Evolutionary conservation across 2,113 vertebrate species (phyloP).

Genomic region (Tiliqua scincoides): DNA sequence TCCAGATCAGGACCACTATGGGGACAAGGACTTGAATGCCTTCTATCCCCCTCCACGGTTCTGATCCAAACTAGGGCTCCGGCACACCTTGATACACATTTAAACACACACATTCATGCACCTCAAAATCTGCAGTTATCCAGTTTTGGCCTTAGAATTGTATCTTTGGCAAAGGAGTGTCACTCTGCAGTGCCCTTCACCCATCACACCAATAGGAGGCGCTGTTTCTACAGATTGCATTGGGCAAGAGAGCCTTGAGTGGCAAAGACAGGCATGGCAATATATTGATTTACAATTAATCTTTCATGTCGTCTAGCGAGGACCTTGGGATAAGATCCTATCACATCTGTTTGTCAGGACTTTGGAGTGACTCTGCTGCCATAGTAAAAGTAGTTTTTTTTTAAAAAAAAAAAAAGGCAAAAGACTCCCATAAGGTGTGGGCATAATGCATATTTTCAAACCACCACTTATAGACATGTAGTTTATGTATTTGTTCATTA

Average conservation of each 20-base stretch:
- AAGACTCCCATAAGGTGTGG: background rate
- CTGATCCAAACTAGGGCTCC: too few relatives aligned
- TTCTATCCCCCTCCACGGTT: too few relatives aligned
- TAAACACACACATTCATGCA: too few relatives aligned
- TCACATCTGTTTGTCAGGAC: constrained; percentile 12
- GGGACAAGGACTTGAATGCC: too few relatives aligned
- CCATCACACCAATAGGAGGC: constrained; percentile 1
- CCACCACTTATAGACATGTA: too few relatives aligned
- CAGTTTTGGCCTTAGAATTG: too few relatives aligned
- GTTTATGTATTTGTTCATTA: background rate
- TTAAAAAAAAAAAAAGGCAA: background rate
- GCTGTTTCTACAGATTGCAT: background rate
- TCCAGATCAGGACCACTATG: too few relatives aligned
- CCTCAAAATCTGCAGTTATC: too few relatives aligned
- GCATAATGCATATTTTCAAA: background rate
- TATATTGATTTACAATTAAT: constrained; percentile 51
- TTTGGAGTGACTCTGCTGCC: background rate
- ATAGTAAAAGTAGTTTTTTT: background rate
- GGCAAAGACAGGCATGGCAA: background rate
- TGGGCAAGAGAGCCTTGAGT: background rate
- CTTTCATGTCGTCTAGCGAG: background rate
- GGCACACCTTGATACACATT: too few relatives aligned
- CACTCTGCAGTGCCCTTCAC: background rate
- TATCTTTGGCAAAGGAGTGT: background rate
- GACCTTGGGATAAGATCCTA: constrained; percentile 46